These are phyloP conservation scores for Salticus scenicus DNA, from an alignment of 2,888 invertebrate genomes.

Conservation along the genomic window DNA sequence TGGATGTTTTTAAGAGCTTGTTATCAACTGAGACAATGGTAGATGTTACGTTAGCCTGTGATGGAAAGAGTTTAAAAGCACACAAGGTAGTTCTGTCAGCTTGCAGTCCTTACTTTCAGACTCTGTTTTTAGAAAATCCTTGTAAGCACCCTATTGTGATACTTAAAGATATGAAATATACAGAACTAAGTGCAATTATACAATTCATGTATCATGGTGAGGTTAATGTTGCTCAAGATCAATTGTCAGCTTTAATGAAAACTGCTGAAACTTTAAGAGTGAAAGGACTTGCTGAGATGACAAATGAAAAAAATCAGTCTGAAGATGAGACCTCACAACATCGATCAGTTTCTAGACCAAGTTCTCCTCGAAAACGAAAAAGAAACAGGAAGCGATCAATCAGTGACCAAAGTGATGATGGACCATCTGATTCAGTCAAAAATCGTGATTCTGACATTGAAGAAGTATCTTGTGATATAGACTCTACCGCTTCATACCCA, in stretches of 20 bases:
- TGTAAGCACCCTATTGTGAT: conserved; percentile 95
- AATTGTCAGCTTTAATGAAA: conserved; percentile 89
- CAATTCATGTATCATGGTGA: conserved; percentile 98
- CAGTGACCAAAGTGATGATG: conserved; percentile 57
- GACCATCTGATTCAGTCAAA: conserved; percentile 38
- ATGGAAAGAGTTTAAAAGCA: conserved; percentile 91
- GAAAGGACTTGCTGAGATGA: conserved; percentile 85
- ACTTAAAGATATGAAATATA: conserved; percentile 92
- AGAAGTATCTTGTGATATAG: conserved; percentile 49
- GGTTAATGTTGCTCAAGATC: conserved; percentile 94
- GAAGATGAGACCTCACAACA: conserved; percentile 33
- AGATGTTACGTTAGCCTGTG: conserved; percentile 93
- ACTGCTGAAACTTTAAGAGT: conserved; percentile 94
- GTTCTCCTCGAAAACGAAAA: conserved; percentile 34
- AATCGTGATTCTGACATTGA: conserved; percentile 52
- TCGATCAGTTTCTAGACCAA: conserved; percentile 24
- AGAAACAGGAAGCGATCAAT: conserved; percentile 50
- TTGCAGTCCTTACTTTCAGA: conserved; percentile 94
- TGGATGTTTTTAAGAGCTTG: conserved; percentile 91
- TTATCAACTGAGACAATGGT: conserved; percentile 92
- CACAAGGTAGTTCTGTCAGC: conserved; percentile 95
- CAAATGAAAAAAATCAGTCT: conserved; percentile 81
- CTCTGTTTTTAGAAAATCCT: conserved; percentile 91
- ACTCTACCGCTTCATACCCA: conserved; percentile 35
- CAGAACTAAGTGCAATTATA: conserved; percentile 90